Evolutionary conservation across 2,113 vertebrate species (phyloP).

Genomic region (Dromas ardeola): DNA sequence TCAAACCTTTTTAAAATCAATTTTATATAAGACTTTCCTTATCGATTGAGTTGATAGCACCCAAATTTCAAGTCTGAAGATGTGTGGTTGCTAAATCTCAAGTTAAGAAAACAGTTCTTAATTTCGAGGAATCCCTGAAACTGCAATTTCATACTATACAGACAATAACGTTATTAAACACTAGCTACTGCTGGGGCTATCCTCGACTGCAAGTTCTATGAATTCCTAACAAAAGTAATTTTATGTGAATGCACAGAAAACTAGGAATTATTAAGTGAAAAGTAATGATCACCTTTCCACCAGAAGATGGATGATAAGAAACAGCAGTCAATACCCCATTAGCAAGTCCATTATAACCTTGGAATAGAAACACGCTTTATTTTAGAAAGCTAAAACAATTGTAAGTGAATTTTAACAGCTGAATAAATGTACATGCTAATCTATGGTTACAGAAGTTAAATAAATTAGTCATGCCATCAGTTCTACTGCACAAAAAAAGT

Average conservation of each 20-base stretch:
- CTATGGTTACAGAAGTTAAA: constrained; percentile 33
- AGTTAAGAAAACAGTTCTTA: neutral
- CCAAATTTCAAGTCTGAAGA: neutral
- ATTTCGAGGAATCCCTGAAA: neutral
- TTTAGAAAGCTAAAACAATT: constrained; percentile 56
- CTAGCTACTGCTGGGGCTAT: neutral
- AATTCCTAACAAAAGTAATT: constrained; percentile 47
- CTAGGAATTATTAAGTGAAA: constrained; percentile 50
- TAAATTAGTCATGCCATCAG: constrained; percentile 33
- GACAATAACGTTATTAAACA: neutral
- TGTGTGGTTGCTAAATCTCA: neutral
- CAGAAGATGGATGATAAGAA: constrained; percentile 58
- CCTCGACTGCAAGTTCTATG: constrained; percentile 28
- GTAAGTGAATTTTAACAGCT: constrained; percentile 60
- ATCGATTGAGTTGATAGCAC: neutral
- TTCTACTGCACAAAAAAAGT: neutral
- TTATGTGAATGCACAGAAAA: constrained; percentile 34
- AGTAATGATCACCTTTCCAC: constrained; percentile 51
- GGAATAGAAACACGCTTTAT: constrained; percentile 43
- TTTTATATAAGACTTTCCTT: neutral
- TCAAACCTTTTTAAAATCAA: neutral
- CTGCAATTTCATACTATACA: neutral
- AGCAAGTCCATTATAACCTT: constrained; percentile 66
- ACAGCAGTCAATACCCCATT: constrained; percentile 68
- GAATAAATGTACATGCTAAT: constrained; percentile 22